Base-by-base conservation (phyloP, 1,140 invertebrate species). In the Anoplolepis gracilipes region DNA sequence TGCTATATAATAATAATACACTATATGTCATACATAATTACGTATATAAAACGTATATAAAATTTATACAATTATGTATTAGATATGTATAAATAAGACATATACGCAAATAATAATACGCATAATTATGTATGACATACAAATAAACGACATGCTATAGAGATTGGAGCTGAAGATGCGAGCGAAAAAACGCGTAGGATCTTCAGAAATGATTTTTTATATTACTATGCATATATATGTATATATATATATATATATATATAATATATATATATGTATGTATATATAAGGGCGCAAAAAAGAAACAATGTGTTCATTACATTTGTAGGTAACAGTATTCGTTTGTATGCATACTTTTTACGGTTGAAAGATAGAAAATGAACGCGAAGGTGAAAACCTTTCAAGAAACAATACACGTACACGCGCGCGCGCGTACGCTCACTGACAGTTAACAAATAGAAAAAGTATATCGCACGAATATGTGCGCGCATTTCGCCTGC, bases 261-360 rank as follows among this genome's bases (percentile, higher is more conserved):
- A 46, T 46, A 46, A 16, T 46, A 46, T 46, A 46, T 46, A 46
- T 46, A 46, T 46, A 16, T 16, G 4, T 16, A 49, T 16, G 16
- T 16, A 46, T 49, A 36, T 33, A 49, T 77, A 65, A n/a, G 16
- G 36, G 19, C 55, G 19, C 10, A 57, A 62, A 49, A 64, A 84
- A 73, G 64, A 84, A 88, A 91, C 78, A 91, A 93, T 93, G 93
- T 93, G 93, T 93, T 93, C 93, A 93, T 92, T 93, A 93, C 78
- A 91, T 90, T 91, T 91, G 85, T 92, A 93, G 91, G 84, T 91
- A 92, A 91, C 92, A 93, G 92, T 94, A 93, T 93, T 93, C 89
- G 85, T 91, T 92, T 93, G 84, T 90, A 90, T 78, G 78, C 77
- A 85, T 78, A 92, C 85, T 92, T 92, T 92, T 90, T 84, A 88